Evolutionary conservation across 2,113 vertebrate genomes (phyloP).

Genomic region (Dicrurus megarhynchus): DNA sequence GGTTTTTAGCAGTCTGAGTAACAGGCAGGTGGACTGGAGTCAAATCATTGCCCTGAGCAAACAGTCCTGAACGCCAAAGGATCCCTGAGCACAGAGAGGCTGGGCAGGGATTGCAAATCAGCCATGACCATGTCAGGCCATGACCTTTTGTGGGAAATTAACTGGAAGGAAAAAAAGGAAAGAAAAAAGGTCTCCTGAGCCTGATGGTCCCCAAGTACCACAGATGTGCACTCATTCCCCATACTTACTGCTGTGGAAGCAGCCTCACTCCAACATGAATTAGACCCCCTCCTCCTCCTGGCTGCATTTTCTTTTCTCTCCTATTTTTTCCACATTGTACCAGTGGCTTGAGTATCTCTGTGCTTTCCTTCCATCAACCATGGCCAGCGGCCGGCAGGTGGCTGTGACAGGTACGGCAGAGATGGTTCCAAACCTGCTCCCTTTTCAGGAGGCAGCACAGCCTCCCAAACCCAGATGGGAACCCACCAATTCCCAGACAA

Average conservation of each 20-base stretch:
- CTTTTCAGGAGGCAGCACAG: not conserved
- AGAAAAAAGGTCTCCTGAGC: not conserved
- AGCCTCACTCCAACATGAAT: not conserved
- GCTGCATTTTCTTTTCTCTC: not conserved
- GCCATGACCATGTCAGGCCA: not conserved
- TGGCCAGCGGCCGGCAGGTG: not conserved
- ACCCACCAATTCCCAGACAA: too few species aligned
- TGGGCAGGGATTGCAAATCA: not conserved
- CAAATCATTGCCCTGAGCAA: not conserved
- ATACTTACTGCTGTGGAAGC: not conserved
- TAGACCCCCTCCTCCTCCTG: not conserved
- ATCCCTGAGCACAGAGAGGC: not conserved
- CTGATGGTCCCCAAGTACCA: not conserved
- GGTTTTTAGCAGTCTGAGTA: not conserved
- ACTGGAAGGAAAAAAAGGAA: not conserved
- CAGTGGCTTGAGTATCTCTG: not conserved
- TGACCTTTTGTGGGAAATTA: not conserved
- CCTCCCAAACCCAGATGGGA: fast-evolving
- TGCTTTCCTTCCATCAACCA: fast-evolving
- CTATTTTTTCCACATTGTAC: not conserved
- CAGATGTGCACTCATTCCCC: not conserved
- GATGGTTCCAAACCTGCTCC: fast-evolving
- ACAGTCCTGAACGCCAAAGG: not conserved
- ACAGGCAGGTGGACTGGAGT: not conserved
- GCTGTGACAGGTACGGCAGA: not conserved